A percentile compares a stretch with the other conserved stretches of the same genome.
These are phyloP conservation scores for Dromius quadrimaculatus DNA, from an alignment of 2,888 invertebrate species.

Conservation along the genomic window DNA sequence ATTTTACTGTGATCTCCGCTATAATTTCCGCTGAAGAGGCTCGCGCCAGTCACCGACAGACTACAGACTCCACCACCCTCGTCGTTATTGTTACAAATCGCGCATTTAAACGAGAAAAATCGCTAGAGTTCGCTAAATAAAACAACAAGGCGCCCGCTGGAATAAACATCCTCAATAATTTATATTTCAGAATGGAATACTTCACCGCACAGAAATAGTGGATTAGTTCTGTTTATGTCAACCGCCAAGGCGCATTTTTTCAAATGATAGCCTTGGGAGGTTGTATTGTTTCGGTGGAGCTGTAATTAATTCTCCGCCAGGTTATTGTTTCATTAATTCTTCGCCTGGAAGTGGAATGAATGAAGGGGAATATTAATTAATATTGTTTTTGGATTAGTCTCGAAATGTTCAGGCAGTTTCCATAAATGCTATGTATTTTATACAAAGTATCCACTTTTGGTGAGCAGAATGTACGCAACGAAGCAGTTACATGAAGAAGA, in stretches of 20 bases:
- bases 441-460: too few species aligned
- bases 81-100: constrained; percentile 48
- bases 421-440: too few species aligned
- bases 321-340: constrained; percentile 36
- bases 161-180: constrained; percentile 31
- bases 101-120: constrained; percentile 46
- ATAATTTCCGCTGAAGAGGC: constrained; percentile 38
- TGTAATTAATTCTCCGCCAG: constrained; percentile 23
- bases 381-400: constrained; percentile 34
- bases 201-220: constrained; percentile 15
- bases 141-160: constrained; percentile 21
- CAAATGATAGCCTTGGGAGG: neutral
- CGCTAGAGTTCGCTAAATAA: constrained; percentile 26
- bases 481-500: too few species aligned
- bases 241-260: constrained; percentile 13
- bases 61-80: constrained; percentile 10
- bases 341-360: neutral
- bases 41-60: neutral
- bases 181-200: constrained; percentile 29
- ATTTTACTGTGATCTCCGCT: constrained; percentile 32
- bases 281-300: constrained; percentile 11
- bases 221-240: constrained; percentile 26
- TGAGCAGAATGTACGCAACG: too few species aligned
- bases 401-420: too few species aligned
- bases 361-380: constrained; percentile 21